Conservation (phyloP, 2,888 invertebrate genomes). For the Sarcophaga rosellei region DNA sequence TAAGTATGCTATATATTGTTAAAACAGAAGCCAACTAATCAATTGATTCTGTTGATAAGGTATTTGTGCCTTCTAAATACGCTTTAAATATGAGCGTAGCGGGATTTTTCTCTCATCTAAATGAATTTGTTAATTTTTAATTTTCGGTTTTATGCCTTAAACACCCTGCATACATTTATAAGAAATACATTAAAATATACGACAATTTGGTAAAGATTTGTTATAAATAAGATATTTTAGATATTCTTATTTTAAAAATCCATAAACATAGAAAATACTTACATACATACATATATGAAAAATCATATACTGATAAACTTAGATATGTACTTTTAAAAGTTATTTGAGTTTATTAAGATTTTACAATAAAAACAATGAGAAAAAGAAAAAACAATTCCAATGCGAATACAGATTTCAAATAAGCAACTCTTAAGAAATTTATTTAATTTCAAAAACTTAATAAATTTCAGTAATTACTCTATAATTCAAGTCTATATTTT, state of each 20-base stretch:
- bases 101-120: background rate
- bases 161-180: slow-evolving; percentile 21
- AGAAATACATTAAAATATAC: background rate
- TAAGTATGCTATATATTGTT: background rate
- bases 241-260: slow-evolving; percentile 68
- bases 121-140: background rate
- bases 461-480: background rate
- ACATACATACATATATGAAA: background rate
- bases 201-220: slow-evolving; percentile 20
- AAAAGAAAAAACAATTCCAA: too few relatives aligned
- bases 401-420: too few relatives aligned
- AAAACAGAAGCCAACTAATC: background rate
- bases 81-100: background rate
- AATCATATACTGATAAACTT: background rate
- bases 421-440: too few relatives aligned
- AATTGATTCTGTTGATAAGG: background rate
- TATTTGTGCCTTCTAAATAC: background rate
- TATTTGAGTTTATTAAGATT: too few relatives aligned
- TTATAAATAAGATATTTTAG: slow-evolving; percentile 68
- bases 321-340: background rate
- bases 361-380: too few relatives aligned
- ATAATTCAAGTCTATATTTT: background rate
- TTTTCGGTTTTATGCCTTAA: slow-evolving; percentile 16
- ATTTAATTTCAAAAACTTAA: too few relatives aligned
- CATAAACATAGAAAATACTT: slow-evolving; percentile 39